Percentiles rank a stretch among this genome's conserved stretches.
Evolutionary conservation across 2,113 vertebrate genomes (phyloP).

Genomic region (Ovibos moschatus): DNA sequence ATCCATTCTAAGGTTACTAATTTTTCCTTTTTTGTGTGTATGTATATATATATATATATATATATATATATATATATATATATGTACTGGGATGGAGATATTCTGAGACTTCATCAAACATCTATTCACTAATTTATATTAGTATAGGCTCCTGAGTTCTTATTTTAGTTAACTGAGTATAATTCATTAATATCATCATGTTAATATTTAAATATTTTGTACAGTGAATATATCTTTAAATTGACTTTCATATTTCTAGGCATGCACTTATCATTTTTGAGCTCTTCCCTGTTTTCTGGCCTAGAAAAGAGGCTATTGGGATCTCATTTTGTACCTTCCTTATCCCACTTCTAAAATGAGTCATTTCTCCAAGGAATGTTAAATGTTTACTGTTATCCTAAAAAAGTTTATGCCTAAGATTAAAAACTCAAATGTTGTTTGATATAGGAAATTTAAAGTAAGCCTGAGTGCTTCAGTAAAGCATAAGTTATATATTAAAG

Average conservation of each 20-base stretch:
- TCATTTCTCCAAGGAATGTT: not conserved
- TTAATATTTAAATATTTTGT: not conserved
- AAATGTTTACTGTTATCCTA: not conserved
- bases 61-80: not conserved
- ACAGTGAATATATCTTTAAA: not conserved
- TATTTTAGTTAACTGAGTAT: not conserved
- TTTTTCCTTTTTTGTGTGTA: not conserved
- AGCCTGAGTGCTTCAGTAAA: not conserved
- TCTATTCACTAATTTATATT: not conserved
- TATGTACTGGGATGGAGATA: not conserved
- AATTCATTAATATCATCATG: not conserved
- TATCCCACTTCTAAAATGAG: not conserved
- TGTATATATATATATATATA: no score
- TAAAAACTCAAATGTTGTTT: not conserved
- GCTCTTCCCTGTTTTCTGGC: not conserved
- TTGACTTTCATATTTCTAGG: not conserved
- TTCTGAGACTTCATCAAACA: not conserved
- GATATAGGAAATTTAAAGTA: not conserved
- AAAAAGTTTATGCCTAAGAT: not conserved
- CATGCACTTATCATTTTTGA: not conserved
- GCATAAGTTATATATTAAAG: not conserved
- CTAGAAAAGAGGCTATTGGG: not conserved
- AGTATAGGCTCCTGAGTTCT: not conserved
- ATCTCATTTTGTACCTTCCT: not conserved
- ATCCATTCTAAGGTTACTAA: not conserved